Conservation (phyloP, 2,113 vertebrate species). For the Eonycteris spelaea region DNA sequence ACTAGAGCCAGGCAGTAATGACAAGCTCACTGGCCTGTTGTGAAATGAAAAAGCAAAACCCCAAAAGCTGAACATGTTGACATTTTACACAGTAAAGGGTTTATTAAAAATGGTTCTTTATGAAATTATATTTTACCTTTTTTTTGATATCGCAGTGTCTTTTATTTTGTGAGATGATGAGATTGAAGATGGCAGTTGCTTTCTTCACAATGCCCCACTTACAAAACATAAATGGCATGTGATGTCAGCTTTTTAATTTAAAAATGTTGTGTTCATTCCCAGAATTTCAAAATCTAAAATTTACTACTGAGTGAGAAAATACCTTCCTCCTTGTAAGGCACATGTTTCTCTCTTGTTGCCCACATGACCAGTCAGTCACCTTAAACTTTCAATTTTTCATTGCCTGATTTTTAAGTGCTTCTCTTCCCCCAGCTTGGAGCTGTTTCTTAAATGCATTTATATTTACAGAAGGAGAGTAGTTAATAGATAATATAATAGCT, state of each 20-base stretch:
- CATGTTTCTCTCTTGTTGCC: background rate
- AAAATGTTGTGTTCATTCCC: constrained; percentile 9
- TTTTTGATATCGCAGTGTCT: background rate
- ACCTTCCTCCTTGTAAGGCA: background rate
- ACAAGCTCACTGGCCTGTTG: background rate
- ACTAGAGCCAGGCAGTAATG: background rate
- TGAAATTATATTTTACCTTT: background rate
- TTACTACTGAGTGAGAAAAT: background rate
- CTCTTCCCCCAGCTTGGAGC: background rate
- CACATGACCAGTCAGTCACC: background rate
- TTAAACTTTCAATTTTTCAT: background rate
- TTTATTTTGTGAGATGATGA: constrained; percentile 21
- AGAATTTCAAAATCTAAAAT: constrained; percentile 41
- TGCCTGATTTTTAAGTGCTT: background rate
- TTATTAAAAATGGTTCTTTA: background rate
- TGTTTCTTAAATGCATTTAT: background rate
- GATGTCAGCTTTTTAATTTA: background rate
- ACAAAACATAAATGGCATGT: background rate
- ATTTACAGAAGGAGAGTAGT: constrained; percentile 25
- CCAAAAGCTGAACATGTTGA: background rate
- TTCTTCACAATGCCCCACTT: background rate
- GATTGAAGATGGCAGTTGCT: background rate
- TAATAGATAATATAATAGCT: constrained; percentile 9
- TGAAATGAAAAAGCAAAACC: background rate
- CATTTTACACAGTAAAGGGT: background rate